Conservation (phyloP, 2,888 invertebrate species). For the Acronicta leporina region DNA sequence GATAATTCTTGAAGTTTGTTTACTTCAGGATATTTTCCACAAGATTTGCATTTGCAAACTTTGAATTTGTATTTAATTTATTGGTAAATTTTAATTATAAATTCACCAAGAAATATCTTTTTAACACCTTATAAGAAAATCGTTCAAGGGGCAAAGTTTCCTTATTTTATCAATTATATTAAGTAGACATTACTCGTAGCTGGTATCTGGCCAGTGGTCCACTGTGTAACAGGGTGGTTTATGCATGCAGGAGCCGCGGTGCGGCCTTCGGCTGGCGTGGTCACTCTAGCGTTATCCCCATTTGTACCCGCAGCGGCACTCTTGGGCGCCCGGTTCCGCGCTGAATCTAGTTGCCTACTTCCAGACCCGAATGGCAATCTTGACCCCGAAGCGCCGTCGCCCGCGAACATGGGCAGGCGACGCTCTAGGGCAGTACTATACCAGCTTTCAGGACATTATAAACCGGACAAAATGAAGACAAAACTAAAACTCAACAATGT, state of each 20-base stretch:
- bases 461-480: slow-evolving; percentile 97
- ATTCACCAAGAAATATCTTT: slow-evolving; percentile 44
- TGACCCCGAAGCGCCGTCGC: slow-evolving; percentile 94
- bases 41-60: slow-evolving; percentile 3
- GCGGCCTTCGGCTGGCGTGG: slow-evolving; percentile 89
- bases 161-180: slow-evolving; percentile 28
- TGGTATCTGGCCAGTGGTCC: slow-evolving; percentile 47
- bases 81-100: slow-evolving; percentile 16
- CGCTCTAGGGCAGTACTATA: slow-evolving; percentile 98
- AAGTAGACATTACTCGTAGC: slow-evolving; percentile 49
- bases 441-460: slow-evolving; percentile 98
- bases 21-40: slow-evolving; percentile 11
- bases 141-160: slow-evolving; percentile 46
- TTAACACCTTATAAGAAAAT: slow-evolving; percentile 48
- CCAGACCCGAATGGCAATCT: slow-evolving; percentile 95
- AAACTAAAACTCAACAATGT: slow-evolving; percentile 98
- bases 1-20: slow-evolving; percentile 45
- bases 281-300: slow-evolving; percentile 90
- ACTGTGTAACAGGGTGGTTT: slow-evolving; percentile 86
- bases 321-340: slow-evolving; percentile 94
- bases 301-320: slow-evolving; percentile 93
- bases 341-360: slow-evolving; percentile 94
- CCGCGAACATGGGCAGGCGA: slow-evolving; percentile 96
- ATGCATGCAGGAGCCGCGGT: slow-evolving; percentile 88
- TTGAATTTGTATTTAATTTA: slow-evolving; percentile 10